Evolutionary conservation across 2,888 invertebrate genomes (phyloP), one percentile per base, ranked within the genome.

Genomic region (Chloroclysta siterata): DNA sequence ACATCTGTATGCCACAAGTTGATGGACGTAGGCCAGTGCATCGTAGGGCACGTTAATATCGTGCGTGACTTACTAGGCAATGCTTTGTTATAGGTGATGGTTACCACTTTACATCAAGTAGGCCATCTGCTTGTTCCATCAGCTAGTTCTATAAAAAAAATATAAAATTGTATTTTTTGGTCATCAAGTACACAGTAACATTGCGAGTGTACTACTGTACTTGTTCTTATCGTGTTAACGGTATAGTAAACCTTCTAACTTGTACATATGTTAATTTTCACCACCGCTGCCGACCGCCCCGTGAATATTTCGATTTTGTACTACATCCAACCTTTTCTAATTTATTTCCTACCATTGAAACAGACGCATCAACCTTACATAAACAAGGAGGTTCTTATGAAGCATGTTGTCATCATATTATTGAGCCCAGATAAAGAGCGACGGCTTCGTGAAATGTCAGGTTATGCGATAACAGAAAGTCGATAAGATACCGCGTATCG

Each of bases 401-500:
- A 53, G 63, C 51, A 56, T 57, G 36, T 22, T 15, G 55, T 55
- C 61, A 14, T 33, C 10, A 47, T 47, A 53, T n/a, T 63, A 67
- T 69, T 69, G 66, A 59, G 47, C 63, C 22, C 44, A 61, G 63
- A 65, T 66, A 70, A 63, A 28, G 17, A 44, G 33, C 54, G 47
- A 59, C 60, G 53, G 57, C 54, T 63, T 57, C 66, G 68, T 71
- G 61, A 65, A 57, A 70, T 60, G 41, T 59, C 68, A 66, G 70
- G 68, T 69, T 66, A 59, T 47, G 54, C 47, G 66, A 68, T 68
- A 68, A 51, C 62, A 46, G 46, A 65, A 52, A 54, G 29, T 15
- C 44, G 68, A 68, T 71, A 71, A 70, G 68, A 68, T 68, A 70
- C 59, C 62, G 60, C 28, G 53, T 51, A 65, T 63, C 61, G 61